A percentile compares a stretch with the other conserved stretches of the same genome.
These are phyloP conservation scores for Athalia circularis DNA, from an alignment of 2,888 invertebrate genomes.

Conservation along the genomic window DNA sequence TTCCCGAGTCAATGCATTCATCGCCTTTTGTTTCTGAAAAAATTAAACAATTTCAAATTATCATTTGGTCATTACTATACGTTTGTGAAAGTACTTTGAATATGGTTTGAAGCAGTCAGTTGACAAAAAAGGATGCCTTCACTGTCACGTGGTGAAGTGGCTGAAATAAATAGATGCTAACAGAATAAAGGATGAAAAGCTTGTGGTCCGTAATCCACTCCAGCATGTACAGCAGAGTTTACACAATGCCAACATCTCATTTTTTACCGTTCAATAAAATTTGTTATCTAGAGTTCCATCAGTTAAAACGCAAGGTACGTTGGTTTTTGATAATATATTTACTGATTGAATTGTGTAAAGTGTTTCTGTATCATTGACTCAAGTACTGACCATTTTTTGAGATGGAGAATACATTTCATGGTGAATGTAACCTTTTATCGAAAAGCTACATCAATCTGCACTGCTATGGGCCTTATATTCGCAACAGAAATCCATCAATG, in stretches of 20 bases:
- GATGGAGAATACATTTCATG: neutral
- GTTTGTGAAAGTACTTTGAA: conserved; percentile 5
- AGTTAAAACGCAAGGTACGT: no score
- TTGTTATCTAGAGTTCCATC: neutral
- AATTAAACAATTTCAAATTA: conserved; percentile 31
- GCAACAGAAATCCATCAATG: neutral
- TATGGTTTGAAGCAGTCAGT: conserved; percentile 30
- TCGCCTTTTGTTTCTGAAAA: conserved; percentile 69
- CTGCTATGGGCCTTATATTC: neutral
- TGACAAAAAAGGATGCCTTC: conserved; percentile 44
- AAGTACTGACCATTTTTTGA: neutral
- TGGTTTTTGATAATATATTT: no score
- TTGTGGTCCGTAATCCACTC: conserved; percentile 6
- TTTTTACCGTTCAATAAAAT: neutral
- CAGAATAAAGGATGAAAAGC: conserved; percentile 38
- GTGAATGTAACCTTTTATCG: neutral
- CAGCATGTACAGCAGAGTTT: neutral
- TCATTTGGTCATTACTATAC: neutral
- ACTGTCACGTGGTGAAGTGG: conserved; percentile 46
- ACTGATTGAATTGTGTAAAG: neutral
- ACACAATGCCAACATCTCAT: neutral
- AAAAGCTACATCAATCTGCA: neutral
- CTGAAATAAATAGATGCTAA: conserved; percentile 43
- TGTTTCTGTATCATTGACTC: neutral
- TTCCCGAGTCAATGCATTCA: conserved; percentile 71